Conservation (phyloP, 2,888 invertebrate species). For the Polyommatus iphigenia region DNA sequence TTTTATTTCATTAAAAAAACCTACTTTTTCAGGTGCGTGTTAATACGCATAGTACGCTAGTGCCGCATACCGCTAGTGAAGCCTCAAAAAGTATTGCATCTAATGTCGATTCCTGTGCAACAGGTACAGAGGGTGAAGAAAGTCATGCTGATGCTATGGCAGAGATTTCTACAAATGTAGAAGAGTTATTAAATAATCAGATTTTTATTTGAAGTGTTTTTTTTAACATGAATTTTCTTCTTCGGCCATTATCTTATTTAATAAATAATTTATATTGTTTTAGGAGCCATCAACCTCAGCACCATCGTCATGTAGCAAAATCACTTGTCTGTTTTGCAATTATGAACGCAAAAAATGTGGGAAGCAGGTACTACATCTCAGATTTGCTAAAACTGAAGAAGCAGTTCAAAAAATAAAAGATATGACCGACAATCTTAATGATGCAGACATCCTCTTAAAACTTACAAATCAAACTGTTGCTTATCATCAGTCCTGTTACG, state of each 20-base stretch:
- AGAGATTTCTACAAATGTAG: constrained; percentile 36
- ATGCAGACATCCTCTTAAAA: background rate
- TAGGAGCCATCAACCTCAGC: too few relatives aligned
- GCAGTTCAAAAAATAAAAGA: background rate
- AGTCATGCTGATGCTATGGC: constrained; percentile 39
- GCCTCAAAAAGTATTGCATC: constrained; percentile 35
- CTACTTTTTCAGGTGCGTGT: constrained; percentile 33
- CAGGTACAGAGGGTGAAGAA: constrained; percentile 38
- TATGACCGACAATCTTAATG: background rate
- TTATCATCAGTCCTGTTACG: background rate
- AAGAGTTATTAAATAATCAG: constrained; percentile 37
- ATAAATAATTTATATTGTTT: too few relatives aligned
- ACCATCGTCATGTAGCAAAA: too few relatives aligned
- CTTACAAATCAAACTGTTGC: background rate
- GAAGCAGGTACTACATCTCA: too few relatives aligned
- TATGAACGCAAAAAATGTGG: too few relatives aligned
- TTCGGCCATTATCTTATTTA: too few relatives aligned
- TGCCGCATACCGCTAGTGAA: constrained; percentile 32
- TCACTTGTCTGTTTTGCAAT: too few relatives aligned
- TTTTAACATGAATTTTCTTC: too few relatives aligned
- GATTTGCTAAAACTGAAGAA: too few relatives aligned
- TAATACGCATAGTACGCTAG: too few relatives aligned
- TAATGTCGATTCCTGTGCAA: constrained; percentile 41
- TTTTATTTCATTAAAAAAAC: constrained; percentile 33
- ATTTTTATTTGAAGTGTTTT: constrained; percentile 21